A percentile compares a stretch with the other conserved stretches of the same genome.
Evolutionary conservation across 2,888 invertebrate genomes (phyloP).

Genomic region (Heliconius erato): DNA sequence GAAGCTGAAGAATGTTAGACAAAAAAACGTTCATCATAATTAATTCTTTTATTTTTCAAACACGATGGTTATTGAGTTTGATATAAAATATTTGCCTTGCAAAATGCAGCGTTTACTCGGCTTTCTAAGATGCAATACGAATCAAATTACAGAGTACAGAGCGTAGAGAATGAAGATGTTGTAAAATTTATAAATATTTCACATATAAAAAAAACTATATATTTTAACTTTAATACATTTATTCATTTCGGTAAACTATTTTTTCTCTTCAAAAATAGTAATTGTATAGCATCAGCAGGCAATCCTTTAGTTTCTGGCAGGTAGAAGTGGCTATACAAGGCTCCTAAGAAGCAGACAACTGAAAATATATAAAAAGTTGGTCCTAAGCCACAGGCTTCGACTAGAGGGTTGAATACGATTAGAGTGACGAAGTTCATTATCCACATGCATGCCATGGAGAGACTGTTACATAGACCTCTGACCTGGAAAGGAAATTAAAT

Average conservation of each 20-base stretch:
- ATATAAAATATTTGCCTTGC: no score
- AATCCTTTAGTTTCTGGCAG: constrained; percentile 82
- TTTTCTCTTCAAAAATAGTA: constrained; percentile 63
- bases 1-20: no score
- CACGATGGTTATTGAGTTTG: no score
- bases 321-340: constrained; percentile 67
- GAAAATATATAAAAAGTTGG: constrained; percentile 76
- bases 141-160: no score
- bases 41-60: no score
- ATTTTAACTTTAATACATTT: background rate
- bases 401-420: constrained; percentile 72
- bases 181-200: no score
- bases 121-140: no score
- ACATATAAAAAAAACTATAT: background rate
- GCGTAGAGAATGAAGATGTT: no score
- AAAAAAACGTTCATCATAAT: no score
- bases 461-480: constrained; percentile 69
- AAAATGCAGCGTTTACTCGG: no score
- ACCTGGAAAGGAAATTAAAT: constrained; percentile 60
- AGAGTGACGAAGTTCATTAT: constrained; percentile 72
- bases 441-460: constrained; percentile 70
- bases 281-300: constrained; percentile 72
- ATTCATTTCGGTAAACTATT: constrained; percentile 44
- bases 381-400: constrained; percentile 68
- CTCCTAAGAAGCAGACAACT: constrained; percentile 66